These are phyloP conservation scores for Geodia barretti DNA, from an alignment of 37 sponge, comb jelly and placozoan genomes.

Conservation along the genomic window DNA sequence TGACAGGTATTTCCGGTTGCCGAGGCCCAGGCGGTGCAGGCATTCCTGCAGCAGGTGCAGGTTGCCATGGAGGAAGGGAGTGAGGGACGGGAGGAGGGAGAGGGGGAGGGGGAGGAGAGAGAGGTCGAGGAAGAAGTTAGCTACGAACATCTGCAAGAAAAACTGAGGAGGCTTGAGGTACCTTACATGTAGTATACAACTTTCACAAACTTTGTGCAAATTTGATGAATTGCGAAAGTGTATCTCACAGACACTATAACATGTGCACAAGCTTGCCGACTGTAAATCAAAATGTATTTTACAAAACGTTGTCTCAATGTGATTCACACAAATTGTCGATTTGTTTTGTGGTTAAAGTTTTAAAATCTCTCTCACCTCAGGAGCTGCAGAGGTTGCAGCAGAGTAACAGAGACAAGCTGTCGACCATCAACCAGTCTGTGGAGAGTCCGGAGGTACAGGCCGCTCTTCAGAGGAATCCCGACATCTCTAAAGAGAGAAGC, in stretches of 20 bases:
- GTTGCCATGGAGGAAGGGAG: too few relatives aligned
- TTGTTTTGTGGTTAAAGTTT: not conserved
- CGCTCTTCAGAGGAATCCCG: conserved; percentile 64
- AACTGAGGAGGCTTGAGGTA: conserved; percentile 49
- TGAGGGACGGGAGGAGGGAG: conserved; percentile 11
- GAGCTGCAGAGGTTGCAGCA: conserved; percentile 14
- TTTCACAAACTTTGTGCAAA: not conserved
- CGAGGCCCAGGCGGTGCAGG: conserved; percentile 60
- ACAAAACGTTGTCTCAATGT: not conserved
- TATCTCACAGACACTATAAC: too few relatives aligned
- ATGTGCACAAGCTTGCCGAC: not conserved
- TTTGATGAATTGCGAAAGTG: too few relatives aligned
- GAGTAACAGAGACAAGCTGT: conserved; percentile 33
- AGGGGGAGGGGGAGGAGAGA: conserved; percentile 9
- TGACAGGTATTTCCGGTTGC: conserved; percentile 70
- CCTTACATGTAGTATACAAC: not conserved
- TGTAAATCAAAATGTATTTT: not conserved
- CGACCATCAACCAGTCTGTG: conserved; percentile 48
- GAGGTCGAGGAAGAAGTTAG: conserved; percentile 28
- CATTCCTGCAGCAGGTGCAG: conserved; percentile 46
- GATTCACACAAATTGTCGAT: not conserved
- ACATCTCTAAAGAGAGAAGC: conserved; percentile 59
- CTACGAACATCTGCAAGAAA: conserved; percentile 46
- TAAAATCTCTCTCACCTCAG: not conserved
- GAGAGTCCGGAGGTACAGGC: conserved; percentile 40